These are phyloP conservation scores for Monomorium pharaonis DNA, from an alignment of 1,140 invertebrate species.

Conservation along the genomic window DNA sequence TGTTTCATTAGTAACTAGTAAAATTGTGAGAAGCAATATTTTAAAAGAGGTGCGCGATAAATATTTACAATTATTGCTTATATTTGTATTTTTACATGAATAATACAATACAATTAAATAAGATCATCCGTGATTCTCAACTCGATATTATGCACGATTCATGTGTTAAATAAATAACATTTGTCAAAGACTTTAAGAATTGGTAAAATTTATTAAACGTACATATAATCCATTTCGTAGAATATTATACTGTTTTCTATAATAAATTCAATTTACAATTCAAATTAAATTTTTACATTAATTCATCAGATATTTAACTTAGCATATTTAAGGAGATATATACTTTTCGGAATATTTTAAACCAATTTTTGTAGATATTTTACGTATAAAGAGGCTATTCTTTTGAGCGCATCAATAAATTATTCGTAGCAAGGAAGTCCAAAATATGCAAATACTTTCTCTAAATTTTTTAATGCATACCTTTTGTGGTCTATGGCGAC, in stretches of 20 bases:
- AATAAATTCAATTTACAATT: not conserved
- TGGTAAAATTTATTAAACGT: not conserved
- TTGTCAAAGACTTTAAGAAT: not conserved
- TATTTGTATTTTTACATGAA: not conserved
- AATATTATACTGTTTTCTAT: not conserved
- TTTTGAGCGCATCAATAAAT: not conserved
- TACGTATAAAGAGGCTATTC: not conserved
- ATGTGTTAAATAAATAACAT: too few species aligned
- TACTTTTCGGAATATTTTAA: not conserved
- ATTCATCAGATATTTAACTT: not conserved
- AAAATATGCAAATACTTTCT: slow-evolving; percentile 10
- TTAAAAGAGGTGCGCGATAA: not conserved
- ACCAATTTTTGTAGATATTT: not conserved
- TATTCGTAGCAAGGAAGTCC: not conserved
- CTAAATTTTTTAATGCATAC: slow-evolving; percentile 34
- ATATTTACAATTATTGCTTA: not conserved
- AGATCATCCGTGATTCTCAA: not conserved
- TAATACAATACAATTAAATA: not conserved
- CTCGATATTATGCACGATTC: not conserved
- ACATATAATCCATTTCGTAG: not conserved
- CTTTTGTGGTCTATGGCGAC: slow-evolving; percentile 37
- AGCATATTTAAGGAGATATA: not conserved
- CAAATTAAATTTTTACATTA: too few species aligned
- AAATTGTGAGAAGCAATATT: not conserved
- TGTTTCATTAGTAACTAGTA: not conserved